Evolutionary conservation across 2,888 invertebrate genomes (phyloP).

Genomic region (Nomada hirtipes): DNA sequence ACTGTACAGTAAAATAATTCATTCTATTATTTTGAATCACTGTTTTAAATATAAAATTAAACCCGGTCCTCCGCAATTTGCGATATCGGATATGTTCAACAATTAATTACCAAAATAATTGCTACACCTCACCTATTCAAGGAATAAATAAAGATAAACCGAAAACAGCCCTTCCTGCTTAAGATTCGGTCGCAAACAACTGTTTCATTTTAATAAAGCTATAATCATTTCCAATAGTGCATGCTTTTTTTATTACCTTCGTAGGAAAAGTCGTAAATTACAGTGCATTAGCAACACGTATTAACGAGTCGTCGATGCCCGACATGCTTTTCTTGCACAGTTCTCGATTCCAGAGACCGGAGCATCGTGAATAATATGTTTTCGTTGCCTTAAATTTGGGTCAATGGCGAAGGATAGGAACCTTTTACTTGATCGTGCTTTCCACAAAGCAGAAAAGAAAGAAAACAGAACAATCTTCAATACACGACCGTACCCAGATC

Average conservation of each 20-base stretch:
- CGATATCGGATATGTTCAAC: no score
- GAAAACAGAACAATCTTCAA: background rate
- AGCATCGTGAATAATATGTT: constrained; percentile 8
- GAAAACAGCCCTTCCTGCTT: no score
- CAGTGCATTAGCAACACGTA: background rate
- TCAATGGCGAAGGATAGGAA: background rate
- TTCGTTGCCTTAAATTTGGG: constrained; percentile 18
- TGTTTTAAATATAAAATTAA: no score
- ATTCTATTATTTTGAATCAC: no score
- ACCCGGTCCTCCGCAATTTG: no score
- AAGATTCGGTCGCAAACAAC: no score
- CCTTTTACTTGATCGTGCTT: background rate
- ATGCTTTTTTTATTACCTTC: background rate
- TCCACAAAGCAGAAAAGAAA: background rate
- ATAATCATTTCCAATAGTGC: background rate
- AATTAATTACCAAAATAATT: no score
- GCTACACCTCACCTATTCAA: no score
- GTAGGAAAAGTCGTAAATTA: background rate
- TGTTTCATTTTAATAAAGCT: no score
- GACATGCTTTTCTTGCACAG: background rate
- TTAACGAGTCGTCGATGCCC: constrained; percentile 23
- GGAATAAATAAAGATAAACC: no score
- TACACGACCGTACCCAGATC: no score
- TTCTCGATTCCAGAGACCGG: background rate
- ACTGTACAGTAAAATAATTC: no score